A percentile compares a stretch with the other conserved stretches of the same genome.
These are phyloP conservation scores for Sebastolobus alascanus DNA, from an alignment of 2,797 vertebrate species.

Conservation along the genomic window DNA sequence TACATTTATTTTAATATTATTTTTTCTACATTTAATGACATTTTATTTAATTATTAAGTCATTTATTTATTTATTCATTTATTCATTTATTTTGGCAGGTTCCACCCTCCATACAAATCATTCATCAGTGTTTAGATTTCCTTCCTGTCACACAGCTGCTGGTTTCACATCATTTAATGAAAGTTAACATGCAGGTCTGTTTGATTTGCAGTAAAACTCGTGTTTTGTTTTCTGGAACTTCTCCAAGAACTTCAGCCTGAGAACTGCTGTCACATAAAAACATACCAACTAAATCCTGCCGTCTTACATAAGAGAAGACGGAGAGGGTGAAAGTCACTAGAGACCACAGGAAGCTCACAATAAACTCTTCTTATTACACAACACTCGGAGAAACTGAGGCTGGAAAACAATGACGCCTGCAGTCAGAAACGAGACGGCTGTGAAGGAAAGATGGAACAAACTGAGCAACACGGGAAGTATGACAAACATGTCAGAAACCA, in stretches of 20 bases:
- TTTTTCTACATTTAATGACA: no score
- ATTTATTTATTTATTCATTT: no score
- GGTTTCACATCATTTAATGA: neutral
- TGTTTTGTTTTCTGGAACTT: neutral
- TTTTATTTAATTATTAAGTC: no score
- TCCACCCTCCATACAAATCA: neutral
- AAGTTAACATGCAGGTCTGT: neutral
- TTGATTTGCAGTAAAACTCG: no score
- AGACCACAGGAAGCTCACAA: slow-evolving; percentile 33
- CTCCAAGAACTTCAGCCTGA: neutral
- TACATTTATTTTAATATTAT: no score
- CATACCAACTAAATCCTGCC: neutral
- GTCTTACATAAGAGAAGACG: slow-evolving; percentile 37
- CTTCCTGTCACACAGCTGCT: neutral
- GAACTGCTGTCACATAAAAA: slow-evolving; percentile 9
- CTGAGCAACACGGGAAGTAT: neutral
- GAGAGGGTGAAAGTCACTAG: slow-evolving; percentile 27
- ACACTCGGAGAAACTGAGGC: slow-evolving; percentile 13
- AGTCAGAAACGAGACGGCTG: neutral
- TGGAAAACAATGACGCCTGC: slow-evolving; percentile 26
- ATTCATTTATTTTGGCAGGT: no score
- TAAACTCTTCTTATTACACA: slow-evolving; percentile 35
- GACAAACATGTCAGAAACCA: slow-evolving; percentile 2
- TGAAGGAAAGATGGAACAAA: neutral
- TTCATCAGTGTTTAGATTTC: neutral